These are phyloP conservation scores for Pimephales promelas DNA, from an alignment of 2,113 vertebrate genomes.

Conservation along the genomic window DNA sequence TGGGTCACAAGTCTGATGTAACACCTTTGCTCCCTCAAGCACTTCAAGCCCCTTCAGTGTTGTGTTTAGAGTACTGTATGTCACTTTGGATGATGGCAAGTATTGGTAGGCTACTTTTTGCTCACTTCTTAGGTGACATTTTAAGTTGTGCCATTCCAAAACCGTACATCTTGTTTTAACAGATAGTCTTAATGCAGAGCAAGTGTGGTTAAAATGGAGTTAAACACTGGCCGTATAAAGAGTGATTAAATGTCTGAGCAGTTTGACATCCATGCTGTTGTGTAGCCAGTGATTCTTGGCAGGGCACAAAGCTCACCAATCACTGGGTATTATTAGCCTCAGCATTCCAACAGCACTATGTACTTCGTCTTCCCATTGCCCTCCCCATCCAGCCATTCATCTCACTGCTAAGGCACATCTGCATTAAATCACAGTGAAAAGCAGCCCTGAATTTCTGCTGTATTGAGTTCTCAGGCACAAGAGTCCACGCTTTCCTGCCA, in stretches of 20 bases:
- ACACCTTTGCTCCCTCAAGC: conserved; percentile 3
- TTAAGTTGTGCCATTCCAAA: conserved; percentile 5
- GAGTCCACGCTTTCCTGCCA: conserved; percentile 24
- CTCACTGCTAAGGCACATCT: conserved; percentile 52
- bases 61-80: background rate
- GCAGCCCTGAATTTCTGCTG: conserved; percentile 19
- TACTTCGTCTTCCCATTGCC: conserved; percentile 39
- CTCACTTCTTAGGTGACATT: background rate
- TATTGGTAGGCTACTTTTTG: background rate
- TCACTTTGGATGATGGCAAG: background rate
- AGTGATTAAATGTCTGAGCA: conserved; percentile 17
- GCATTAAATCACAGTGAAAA: conserved; percentile 58
- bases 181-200: background rate
- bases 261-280: conserved; percentile 45
- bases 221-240: conserved; percentile 12
- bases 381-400: conserved; percentile 53
- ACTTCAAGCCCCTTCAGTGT: conserved; percentile 11
- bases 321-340: conserved; percentile 46
- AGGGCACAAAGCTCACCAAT: conserved; percentile 53
- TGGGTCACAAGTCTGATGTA: background rate
- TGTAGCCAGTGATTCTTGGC: conserved; percentile 38
- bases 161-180: conserved; percentile 1
- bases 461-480: conserved; percentile 34
- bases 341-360: conserved; percentile 49
- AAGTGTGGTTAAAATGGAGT: conserved; percentile 12